Evolutionary conservation across 2,797 vertebrate species (phyloP), one percentile per base, ranked within the genome.

Genomic region (Furcifer pardalis): DNA sequence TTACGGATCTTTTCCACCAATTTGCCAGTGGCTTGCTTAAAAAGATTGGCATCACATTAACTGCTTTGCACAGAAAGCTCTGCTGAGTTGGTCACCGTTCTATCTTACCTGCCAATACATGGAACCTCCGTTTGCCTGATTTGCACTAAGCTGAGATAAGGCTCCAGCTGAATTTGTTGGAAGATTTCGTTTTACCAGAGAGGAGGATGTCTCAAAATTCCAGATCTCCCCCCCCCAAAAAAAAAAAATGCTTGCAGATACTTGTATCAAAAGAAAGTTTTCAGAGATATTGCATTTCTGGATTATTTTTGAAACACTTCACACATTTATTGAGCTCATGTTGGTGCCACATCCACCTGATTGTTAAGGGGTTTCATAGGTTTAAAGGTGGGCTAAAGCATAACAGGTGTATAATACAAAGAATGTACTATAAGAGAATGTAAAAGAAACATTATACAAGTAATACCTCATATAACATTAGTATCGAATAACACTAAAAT

Each of bases 1-100:
- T 75, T 72, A 63, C 40, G 79, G 56, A 63, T 10, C 42, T 9
- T 71, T 71, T 52, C 32, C 62, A 81, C 42, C 74, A 77, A 82
- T 71, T 86, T 69, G 52, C 56, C 65, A 82, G 42, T 68, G n/a
- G 73, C 27, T 82, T 86, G 65, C 62, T 77, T 81, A 76, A 60
- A 75, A 77, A 68, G 73, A 77, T 25, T 81, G 73, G 17, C 63
- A 23, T 69, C 49, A 21, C 21, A 60, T 71, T 81, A 76, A 63
- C 72, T 27, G 23, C 52, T 81, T 46, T n/a, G 42, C 69, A 71
- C 74, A 82, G 40, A 69, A 77, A 63, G 40, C 25, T 30, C 35
- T 77, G 32, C 37, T 71, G 63, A 59, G 75, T 19, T n/a, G 37
- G 63, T 77, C 42, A 49, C 46, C 4, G 1, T 23, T 71, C 52